Conservation (phyloP, 2,797 vertebrate genomes). For the Hapalemur alaotrensis region DNA sequence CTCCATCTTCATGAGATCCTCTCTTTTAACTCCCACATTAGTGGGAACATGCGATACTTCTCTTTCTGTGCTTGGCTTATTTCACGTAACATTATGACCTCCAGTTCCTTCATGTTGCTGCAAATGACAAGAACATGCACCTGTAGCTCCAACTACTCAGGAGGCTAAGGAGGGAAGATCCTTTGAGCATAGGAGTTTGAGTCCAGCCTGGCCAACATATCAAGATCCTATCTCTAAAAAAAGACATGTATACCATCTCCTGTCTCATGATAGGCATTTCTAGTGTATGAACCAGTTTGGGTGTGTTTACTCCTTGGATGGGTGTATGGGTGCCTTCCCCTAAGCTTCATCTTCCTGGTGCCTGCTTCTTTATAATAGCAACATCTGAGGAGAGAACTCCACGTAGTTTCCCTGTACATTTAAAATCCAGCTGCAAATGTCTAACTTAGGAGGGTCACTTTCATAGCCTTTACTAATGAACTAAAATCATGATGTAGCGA, state of each 20-base stretch:
- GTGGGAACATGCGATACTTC: background rate
- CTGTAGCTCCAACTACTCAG: background rate
- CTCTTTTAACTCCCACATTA: background rate
- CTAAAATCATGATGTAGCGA: background rate
- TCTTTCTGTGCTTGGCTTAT: background rate
- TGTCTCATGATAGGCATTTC: accelerated
- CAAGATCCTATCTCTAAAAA: background rate
- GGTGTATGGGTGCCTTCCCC: accelerated
- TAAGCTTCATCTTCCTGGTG: background rate
- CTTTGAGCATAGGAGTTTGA: background rate
- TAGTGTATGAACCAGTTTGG: background rate
- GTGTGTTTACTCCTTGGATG: background rate
- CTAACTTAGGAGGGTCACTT: background rate
- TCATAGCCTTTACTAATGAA: background rate
- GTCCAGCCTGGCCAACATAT: background rate
- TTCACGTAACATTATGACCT: background rate
- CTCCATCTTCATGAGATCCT: background rate
- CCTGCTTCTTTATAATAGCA: background rate
- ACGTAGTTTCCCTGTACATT: too few species aligned
- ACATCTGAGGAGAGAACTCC: background rate
- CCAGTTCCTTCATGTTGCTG: background rate
- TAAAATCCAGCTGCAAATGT: background rate
- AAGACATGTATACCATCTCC: background rate
- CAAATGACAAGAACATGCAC: background rate
- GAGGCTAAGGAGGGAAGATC: background rate